phyloP scores from a whole-genome alignment of 2,113 vertebrate species.

The Galbula dea region DNA sequence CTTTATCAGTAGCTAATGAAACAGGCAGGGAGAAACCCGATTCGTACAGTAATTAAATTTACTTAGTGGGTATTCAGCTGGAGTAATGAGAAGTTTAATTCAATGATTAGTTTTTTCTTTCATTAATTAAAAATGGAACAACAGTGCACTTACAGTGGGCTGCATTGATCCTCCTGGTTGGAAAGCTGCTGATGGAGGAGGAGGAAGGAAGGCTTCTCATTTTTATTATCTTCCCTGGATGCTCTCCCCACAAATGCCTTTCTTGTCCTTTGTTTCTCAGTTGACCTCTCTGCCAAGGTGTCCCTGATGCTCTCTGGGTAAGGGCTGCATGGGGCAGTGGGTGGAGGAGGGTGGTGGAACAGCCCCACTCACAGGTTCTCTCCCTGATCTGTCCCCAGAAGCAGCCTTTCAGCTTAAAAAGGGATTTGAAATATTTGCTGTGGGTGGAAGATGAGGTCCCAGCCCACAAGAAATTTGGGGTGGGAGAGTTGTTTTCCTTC shows the following conservation, averaged over 20 bases:
- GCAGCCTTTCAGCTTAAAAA: neutral
- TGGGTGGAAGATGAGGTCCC: constrained; percentile 30
- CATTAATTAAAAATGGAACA: constrained; percentile 83
- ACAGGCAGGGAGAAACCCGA: constrained; percentile 73
- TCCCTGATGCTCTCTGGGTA: neutral
- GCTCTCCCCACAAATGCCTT: neutral
- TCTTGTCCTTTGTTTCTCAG: neutral
- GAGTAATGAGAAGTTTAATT: constrained; percentile 85
- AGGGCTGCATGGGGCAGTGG: neutral
- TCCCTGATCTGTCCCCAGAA: neutral
- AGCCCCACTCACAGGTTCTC: neutral
- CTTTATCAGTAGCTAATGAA: constrained; percentile 76
- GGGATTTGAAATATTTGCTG: constrained; percentile 5
- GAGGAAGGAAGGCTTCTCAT: neutral
- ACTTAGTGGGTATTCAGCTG: constrained; percentile 81
- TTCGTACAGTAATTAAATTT: constrained; percentile 82
- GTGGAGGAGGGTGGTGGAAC: neutral
- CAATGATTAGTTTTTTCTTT: constrained; percentile 83
- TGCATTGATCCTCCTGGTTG: constrained; percentile 60
- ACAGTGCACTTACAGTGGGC: constrained; percentile 65
- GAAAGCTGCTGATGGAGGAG: constrained; percentile 16
- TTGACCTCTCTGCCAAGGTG: neutral
- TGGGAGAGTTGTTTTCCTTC: constrained; percentile 46
- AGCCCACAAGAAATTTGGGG: constrained; percentile 22
- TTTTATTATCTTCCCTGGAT: neutral